Evolutionary conservation across 2,797 vertebrate genomes (phyloP), one percentile per base, ranked within the genome.

Genomic region (Telmatherina bonti): DNA sequence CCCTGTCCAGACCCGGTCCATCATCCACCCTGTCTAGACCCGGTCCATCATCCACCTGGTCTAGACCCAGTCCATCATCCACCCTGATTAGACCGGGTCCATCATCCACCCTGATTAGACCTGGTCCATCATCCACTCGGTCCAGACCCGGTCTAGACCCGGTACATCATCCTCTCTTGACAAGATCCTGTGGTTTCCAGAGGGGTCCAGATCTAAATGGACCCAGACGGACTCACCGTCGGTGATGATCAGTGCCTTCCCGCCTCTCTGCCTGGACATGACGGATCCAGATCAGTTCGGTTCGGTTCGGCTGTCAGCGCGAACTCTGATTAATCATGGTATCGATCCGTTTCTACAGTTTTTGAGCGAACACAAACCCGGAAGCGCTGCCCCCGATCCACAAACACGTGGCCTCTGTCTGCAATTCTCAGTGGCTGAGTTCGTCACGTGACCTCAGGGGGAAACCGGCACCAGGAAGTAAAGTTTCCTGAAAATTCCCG

Each of bases 211-310:
- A 35, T 26, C 12, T 22, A 24, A 12, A 24, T 12, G 6, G 55
- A 24, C 11, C 56, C 36, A 5, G 24, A 11, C 10, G 47, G 41
- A 83, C 86, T 78, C 66, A 91, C 90, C 90, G 66, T 91, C 89
- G 7, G 89, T 66, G 81, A 92, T 90, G 64, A 90, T 89, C n/a
- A 93, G 80, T 41, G 70, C 81, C 47, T 89, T 93, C 10, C 68
- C 0, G 45, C 68, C 67, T 66, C 72, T 84, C 60, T 64, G 84
- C 61, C 61, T 70, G 60, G 91, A 87, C 93, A 94, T 93, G 72
- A 18, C 49, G 38, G 38, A 27, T 56, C 11, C 7, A 47, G n/a
- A 22, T 22, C 13, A 24, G 13, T 13, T 31, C 13, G 30, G 31
- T 13, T 27, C 33, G 35, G 62, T 27, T 38, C 52, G 12, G 38